Conservation (phyloP, 2,888 invertebrate genomes). For the Lysandra coridon region DNA sequence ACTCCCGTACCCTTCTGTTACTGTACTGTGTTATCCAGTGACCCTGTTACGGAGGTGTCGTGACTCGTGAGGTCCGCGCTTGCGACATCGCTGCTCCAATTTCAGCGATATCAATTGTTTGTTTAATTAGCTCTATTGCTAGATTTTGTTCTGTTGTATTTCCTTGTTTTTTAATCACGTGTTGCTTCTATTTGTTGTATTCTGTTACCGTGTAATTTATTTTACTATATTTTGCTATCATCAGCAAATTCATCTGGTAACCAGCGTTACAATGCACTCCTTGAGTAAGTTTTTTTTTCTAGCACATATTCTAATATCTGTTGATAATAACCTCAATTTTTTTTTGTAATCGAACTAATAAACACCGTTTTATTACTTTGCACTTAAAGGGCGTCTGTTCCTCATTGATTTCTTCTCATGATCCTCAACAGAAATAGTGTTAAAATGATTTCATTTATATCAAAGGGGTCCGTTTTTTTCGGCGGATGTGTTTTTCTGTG, state of each 20-base stretch:
- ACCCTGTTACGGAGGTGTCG: constrained; percentile 49
- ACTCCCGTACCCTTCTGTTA: not conserved
- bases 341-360: too few relatives aligned
- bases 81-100: constrained; percentile 13
- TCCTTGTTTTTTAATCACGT: constrained; percentile 2
- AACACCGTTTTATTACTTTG: too few relatives aligned
- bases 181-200: not conserved
- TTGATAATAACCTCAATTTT: not conserved
- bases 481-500: constrained; percentile 4
- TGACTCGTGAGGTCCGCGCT: not conserved
- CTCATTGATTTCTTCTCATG: not conserved
- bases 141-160: not conserved
- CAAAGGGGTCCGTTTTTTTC: not conserved
- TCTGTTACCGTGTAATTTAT: not conserved
- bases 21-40: constrained; percentile 71
- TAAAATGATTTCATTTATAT: not conserved
- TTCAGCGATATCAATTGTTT: constrained; percentile 21
- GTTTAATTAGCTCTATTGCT: constrained; percentile 11
- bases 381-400: too few relatives aligned
- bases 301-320: not conserved
- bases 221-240: not conserved
- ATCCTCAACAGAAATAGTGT: not conserved
- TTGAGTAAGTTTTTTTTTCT: not conserved
- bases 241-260: not conserved
- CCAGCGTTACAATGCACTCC: not conserved